Evolutionary conservation across 2,113 vertebrate species (phyloP).

Genomic region (Lagopus leucura): DNA sequence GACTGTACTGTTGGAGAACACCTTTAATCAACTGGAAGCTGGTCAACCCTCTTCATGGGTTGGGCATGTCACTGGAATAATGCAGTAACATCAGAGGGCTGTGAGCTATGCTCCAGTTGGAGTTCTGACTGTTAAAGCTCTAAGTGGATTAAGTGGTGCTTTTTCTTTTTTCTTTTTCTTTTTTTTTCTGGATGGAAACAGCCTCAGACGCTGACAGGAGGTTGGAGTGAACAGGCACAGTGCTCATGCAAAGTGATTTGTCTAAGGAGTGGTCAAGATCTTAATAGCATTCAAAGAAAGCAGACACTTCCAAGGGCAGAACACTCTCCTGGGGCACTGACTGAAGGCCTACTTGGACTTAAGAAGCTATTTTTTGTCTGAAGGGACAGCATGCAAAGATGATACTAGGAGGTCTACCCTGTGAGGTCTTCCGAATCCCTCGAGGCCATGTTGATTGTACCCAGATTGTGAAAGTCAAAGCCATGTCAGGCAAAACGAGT

Average conservation of each 20-base stretch:
- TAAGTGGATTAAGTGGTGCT: neutral
- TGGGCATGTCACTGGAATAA: slow-evolving; percentile 29
- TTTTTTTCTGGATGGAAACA: neutral
- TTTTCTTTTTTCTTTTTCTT: neutral
- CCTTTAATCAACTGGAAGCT: slow-evolving; percentile 58
- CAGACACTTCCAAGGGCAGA: neutral
- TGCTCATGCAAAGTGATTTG: neutral
- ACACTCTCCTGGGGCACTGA: neutral
- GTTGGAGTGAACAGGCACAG: neutral
- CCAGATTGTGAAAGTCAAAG: slow-evolving; percentile 15
- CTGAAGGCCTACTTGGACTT: neutral
- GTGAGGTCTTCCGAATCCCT: slow-evolving; percentile 50
- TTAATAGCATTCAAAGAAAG: neutral
- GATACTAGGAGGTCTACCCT: slow-evolving; percentile 61
- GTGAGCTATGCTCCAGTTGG: neutral
- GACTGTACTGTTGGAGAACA: slow-evolving; percentile 37
- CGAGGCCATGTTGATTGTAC: neutral
- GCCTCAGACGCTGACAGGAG: neutral
- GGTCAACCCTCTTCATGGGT: neutral
- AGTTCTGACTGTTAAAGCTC: slow-evolving; percentile 9
- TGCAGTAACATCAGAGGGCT: neutral
- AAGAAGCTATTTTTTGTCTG: neutral
- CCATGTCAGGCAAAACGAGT: neutral
- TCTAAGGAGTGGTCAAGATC: neutral
- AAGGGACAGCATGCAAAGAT: neutral